A percentile compares a stretch with the other conserved stretches of the same genome.
Evolutionary conservation across 2,888 invertebrate species (phyloP).

Genomic region (Agrotis ipsilon): DNA sequence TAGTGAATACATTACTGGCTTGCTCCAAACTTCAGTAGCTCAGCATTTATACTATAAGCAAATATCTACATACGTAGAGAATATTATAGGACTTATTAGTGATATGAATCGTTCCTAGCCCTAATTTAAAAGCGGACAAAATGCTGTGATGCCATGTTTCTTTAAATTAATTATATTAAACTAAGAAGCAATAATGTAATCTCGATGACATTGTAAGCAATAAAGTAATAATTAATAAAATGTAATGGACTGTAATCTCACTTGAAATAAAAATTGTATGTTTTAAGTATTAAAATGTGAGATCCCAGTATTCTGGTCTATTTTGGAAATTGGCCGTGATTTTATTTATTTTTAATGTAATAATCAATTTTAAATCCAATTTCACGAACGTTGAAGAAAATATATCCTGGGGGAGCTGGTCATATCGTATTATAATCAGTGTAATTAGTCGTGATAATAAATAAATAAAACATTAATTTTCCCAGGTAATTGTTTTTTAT

Average conservation of each 20-base stretch:
- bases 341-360: conserved; percentile 46
- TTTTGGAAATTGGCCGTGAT: conserved; percentile 29
- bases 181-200: conserved; percentile 59
- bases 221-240: conserved; percentile 47
- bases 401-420: conserved; percentile 54
- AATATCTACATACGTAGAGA: conserved; percentile 51
- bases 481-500: conserved; percentile 19
- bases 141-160: conserved; percentile 72
- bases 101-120: conserved; percentile 77
- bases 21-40: conserved; percentile 52
- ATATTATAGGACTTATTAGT: conserved; percentile 57
- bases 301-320: conserved; percentile 41
- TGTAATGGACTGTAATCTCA: conserved; percentile 57
- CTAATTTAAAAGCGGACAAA: conserved; percentile 69
- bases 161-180: conserved; percentile 60
- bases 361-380: conserved; percentile 30
- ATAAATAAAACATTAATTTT: conserved; percentile 55
- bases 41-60: conserved; percentile 59
- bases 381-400: conserved; percentile 35
- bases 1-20: conserved; percentile 45
- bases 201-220: conserved; percentile 59
- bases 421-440: conserved; percentile 60
- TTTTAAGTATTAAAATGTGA: conserved; percentile 41
- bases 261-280: conserved; percentile 43
- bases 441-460: conserved; percentile 58